A percentile compares a stretch with the other conserved stretches of the same genome.
These are phyloP conservation scores for Sinhomidia bicolor DNA, from an alignment of 2,888 invertebrate species.

Conservation along the genomic window DNA sequence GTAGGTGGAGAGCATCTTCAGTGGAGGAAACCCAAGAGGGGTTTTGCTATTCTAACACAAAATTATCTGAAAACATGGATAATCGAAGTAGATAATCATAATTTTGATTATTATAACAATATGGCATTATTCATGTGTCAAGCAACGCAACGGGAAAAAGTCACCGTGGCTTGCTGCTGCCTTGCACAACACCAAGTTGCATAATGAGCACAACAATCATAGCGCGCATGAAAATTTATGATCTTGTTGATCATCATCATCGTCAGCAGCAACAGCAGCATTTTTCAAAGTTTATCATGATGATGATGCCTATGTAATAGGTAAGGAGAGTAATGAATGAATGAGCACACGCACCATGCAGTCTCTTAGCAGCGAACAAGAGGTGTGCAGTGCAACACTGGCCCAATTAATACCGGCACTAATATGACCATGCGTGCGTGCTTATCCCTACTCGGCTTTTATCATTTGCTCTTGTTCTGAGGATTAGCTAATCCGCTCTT, in stretches of 20 bases:
- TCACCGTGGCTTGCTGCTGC: neutral
- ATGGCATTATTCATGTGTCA: neutral
- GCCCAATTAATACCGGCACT: conserved; percentile 68
- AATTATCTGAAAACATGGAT: no score
- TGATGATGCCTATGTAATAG: no score
- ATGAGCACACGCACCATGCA: conserved; percentile 23
- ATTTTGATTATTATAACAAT: no score
- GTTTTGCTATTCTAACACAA: no score
- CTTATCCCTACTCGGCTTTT: neutral
- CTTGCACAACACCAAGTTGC: conserved; percentile 59
- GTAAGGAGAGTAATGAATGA: conserved; percentile 13
- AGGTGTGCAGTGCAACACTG: no score
- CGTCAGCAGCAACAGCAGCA: neutral
- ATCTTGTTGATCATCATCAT: conserved; percentile 24
- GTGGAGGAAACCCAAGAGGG: no score
- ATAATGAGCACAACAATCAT: conserved; percentile 37
- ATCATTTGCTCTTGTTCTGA: neutral
- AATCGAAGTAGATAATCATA: no score
- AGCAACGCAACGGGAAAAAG: neutral
- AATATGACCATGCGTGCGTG: conserved; percentile 29
- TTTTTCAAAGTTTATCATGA: no score
- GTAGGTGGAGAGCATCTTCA: no score
- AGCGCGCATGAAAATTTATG: conserved; percentile 53
- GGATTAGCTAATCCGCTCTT: conserved; percentile 17
- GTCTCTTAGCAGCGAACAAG: neutral